Evolutionary conservation across 1,140 invertebrate genomes (phyloP).

Genomic region (Tetranychus cinnabarinus): DNA sequence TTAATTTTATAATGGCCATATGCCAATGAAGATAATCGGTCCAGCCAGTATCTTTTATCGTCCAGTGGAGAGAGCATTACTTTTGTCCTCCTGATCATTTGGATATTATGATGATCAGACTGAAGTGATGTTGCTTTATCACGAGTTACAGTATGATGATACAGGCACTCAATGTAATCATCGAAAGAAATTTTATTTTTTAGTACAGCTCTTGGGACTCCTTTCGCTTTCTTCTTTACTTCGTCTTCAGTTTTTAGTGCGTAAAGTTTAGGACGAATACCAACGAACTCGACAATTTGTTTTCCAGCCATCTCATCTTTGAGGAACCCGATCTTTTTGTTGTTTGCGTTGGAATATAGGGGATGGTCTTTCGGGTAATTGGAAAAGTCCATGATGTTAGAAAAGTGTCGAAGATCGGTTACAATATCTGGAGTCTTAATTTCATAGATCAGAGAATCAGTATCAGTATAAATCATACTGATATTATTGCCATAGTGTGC

Average conservation of each 20-base stretch:
- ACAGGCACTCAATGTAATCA: too few species aligned
- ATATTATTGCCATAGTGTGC: slow-evolving; percentile 9
- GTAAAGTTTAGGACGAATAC: slow-evolving; percentile 4
- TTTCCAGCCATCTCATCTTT: slow-evolving; percentile 1
- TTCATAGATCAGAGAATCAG: slow-evolving; percentile 21
- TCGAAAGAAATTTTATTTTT: too few species aligned
- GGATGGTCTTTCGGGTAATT: slow-evolving; percentile 2
- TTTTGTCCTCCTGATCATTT: too few species aligned
- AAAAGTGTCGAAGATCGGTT: slow-evolving; percentile 17
- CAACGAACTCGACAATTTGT: not conserved
- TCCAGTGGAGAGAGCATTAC: too few species aligned
- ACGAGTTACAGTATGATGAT: too few species aligned
- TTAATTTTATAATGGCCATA: too few species aligned
- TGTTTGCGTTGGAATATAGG: not conserved
- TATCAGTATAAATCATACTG: slow-evolving; percentile 19
- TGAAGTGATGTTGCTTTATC: too few species aligned
- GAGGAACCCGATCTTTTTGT: slow-evolving; percentile 3
- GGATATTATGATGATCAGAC: too few species aligned
- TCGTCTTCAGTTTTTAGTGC: not conserved
- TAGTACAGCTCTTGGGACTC: not conserved
- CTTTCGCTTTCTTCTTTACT: slow-evolving; percentile 1
- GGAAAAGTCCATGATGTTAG: not conserved
- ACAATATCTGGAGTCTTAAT: slow-evolving; percentile 22
- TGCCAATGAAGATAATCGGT: too few species aligned
- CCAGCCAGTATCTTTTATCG: too few species aligned